Evolutionary conservation across 2,113 vertebrate genomes (phyloP).

Genomic region (Halcyon malimbica): DNA sequence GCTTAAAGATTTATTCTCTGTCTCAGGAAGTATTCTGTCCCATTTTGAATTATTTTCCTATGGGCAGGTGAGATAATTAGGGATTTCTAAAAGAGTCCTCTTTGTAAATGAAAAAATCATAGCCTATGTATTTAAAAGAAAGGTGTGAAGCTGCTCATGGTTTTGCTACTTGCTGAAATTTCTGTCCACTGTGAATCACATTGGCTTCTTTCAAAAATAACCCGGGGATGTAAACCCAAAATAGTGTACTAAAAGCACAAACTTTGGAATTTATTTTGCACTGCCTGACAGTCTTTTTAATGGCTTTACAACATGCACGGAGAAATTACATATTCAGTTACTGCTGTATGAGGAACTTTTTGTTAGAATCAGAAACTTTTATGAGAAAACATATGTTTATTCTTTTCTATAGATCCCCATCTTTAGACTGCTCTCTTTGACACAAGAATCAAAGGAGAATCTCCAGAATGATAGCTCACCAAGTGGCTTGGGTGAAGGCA

Average conservation of each 20-base stretch:
- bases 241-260: not conserved
- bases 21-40: not conserved
- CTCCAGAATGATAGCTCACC: not conserved
- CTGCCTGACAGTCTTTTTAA: not conserved
- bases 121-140: not conserved
- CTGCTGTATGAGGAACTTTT: not conserved
- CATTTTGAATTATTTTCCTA: not conserved
- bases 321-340: not conserved
- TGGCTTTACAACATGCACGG: not conserved
- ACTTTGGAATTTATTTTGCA: not conserved
- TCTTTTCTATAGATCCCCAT: not conserved
- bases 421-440: not conserved
- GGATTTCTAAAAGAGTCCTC: not conserved
- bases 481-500: not conserved
- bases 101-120: not conserved
- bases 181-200: not conserved
- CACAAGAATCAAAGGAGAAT: not conserved
- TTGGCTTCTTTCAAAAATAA: not conserved
- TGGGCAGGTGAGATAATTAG: not conserved
- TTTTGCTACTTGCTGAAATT: not conserved
- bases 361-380: not conserved
- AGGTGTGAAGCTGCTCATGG: not conserved
- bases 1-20: not conserved
- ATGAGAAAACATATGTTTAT: not conserved
- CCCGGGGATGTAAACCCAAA: not conserved